Conservation (phyloP, 2,113 vertebrate genomes). For the Labeo rohita region DNA sequence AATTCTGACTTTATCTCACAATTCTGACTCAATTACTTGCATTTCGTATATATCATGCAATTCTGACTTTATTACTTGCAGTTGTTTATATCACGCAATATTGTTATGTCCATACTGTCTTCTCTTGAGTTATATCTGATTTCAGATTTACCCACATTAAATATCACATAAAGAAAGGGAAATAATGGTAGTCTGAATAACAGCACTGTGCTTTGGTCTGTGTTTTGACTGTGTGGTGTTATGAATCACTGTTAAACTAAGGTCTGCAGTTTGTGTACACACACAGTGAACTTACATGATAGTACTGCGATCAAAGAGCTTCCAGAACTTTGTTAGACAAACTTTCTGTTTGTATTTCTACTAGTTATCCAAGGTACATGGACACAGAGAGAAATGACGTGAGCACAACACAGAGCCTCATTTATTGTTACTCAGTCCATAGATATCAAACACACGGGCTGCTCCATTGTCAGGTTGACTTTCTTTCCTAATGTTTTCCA, state of each 20-base stretch:
- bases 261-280: background rate
- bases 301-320: background rate
- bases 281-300: background rate
- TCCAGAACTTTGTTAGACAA: background rate
- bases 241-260: background rate
- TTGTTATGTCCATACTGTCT: too few species aligned
- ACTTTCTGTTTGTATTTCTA: background rate
- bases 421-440: background rate
- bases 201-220: background rate
- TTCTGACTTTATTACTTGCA: too few species aligned
- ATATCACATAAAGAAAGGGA: background rate
- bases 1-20: too few species aligned
- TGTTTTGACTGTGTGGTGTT: background rate
- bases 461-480: background rate
- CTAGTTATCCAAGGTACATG: background rate
- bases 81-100: too few species aligned
- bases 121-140: background rate
- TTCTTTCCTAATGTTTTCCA: background rate
- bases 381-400: background rate
- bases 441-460: background rate
- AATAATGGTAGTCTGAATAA: background rate
- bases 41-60: too few species aligned
- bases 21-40: too few species aligned
- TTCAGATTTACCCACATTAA: background rate
- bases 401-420: background rate